These are phyloP conservation scores for Lapara coniferarum DNA, from an alignment of 2,888 invertebrate species.

Conservation along the genomic window DNA sequence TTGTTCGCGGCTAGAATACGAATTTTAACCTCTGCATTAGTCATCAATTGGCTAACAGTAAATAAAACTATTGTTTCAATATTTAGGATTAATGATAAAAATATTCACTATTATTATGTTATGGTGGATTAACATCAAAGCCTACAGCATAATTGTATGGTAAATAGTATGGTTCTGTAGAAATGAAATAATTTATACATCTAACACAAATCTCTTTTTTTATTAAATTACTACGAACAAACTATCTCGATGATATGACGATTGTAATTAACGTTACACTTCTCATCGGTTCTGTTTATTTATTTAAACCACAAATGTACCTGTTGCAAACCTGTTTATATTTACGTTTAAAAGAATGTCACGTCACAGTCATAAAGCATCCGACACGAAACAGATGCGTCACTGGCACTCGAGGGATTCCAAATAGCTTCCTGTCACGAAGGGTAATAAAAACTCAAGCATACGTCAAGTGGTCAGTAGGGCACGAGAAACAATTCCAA, in stretches of 20 bases:
- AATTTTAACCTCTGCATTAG: slow-evolving; percentile 21
- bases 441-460: slow-evolving; percentile 1
- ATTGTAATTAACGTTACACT: background rate
- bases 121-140: slow-evolving; percentile 20
- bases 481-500: background rate
- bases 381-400: slow-evolving; percentile 11
- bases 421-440: slow-evolving; percentile 19
- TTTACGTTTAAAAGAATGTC: background rate
- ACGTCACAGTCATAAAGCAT: slow-evolving; percentile 12
- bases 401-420: slow-evolving; percentile 17
- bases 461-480: background rate
- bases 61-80: slow-evolving; percentile 7
- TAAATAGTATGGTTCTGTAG: background rate
- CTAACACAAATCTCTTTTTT: background rate
- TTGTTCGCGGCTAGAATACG: slow-evolving; percentile 26
- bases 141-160: background rate
- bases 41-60: slow-evolving; percentile 24
- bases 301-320: slow-evolving; percentile 1
- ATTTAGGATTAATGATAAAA: background rate
- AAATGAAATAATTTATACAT: background rate
- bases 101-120: slow-evolving; percentile 20
- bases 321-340: background rate
- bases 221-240: background rate
- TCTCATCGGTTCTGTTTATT: background rate
- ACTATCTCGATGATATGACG: background rate